Evolutionary conservation across 2,888 invertebrate species (phyloP).

Genomic region (Erebia epiphron): DNA sequence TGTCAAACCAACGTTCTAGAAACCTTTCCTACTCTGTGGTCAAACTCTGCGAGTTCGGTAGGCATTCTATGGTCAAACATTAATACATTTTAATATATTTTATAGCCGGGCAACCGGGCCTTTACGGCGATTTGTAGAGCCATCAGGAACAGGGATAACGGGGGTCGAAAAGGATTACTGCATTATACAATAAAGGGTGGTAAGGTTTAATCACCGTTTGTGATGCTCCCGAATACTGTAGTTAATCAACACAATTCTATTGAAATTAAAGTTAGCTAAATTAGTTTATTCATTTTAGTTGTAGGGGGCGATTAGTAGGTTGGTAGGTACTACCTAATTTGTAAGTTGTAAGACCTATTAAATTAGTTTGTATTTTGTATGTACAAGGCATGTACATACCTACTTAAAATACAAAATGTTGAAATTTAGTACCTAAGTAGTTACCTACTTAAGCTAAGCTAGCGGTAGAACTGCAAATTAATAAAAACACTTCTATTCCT

Average conservation of each 20-base stretch:
- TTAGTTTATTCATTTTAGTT: constrained; percentile 11
- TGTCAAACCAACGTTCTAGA: no score
- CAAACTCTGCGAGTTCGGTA: constrained; percentile 4
- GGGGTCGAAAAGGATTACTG: constrained; percentile 42
- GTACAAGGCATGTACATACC: no score
- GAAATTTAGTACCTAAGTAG: no score
- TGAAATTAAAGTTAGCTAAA: constrained; percentile 18
- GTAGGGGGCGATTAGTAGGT: background rate
- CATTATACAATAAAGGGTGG: constrained; percentile 48
- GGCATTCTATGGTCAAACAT: constrained; percentile 33
- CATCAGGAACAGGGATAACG: constrained; percentile 40
- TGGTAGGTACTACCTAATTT: background rate
- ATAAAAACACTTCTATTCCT: no score
- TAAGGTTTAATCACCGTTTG: constrained; percentile 46
- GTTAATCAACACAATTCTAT: constrained; percentile 21
- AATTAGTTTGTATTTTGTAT: no score
- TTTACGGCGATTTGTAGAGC: constrained; percentile 38
- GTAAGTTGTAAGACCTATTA: no score
- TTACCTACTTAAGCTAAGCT: no score
- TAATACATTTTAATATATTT: constrained; percentile 49
- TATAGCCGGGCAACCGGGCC: constrained; percentile 46
- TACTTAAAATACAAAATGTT: no score
- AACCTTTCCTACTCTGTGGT: no score
- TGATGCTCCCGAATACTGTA: constrained; percentile 39
- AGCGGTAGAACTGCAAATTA: no score